Conservation (phyloP, 2,797 vertebrate genomes). For the Calcarius lapponicus region DNA sequence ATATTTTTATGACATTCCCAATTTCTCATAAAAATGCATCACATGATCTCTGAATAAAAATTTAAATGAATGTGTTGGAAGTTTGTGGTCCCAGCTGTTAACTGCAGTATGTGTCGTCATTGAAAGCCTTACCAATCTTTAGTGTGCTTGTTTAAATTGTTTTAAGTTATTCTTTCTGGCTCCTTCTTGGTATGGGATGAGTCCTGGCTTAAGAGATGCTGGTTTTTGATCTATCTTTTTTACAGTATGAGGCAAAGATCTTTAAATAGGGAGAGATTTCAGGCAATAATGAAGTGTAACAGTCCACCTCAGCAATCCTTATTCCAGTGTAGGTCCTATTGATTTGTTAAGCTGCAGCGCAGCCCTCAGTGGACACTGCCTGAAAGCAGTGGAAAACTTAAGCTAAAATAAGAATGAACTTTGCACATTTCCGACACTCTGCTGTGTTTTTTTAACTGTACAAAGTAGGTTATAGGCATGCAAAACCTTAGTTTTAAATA, state of each 20-base stretch:
- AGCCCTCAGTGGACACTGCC: neutral
- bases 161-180: neutral
- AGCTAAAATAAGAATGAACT: neutral
- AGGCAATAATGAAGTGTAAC: neutral
- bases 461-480: neutral
- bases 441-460: neutral
- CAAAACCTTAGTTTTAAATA: neutral
- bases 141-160: neutral
- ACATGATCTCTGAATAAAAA: neutral
- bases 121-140: neutral
- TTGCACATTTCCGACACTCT: neutral
- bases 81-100: neutral
- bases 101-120: neutral
- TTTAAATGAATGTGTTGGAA: neutral
- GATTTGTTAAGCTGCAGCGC: neutral
- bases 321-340: neutral
- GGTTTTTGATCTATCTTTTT: neutral
- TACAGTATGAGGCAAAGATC: neutral
- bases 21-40: neutral
- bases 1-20: neutral
- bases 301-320: neutral
- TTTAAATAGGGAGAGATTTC: neutral
- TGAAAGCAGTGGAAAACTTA: neutral
- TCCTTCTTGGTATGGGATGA: neutral
- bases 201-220: neutral